These are phyloP conservation scores for Phortica magna DNA, from an alignment of 2,888 invertebrate genomes.

Conservation along the genomic window DNA sequence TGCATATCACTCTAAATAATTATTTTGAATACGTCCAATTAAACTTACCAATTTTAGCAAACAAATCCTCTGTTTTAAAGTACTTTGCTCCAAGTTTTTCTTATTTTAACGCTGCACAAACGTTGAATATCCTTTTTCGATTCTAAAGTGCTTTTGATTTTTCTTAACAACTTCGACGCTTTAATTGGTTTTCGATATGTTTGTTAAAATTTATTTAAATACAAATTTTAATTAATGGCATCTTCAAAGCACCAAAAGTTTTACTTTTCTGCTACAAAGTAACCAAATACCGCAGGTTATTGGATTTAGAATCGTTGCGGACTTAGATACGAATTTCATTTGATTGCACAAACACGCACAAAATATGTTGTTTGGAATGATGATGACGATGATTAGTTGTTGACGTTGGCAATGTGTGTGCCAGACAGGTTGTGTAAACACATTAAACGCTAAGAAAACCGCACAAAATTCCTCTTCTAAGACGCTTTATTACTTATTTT, in stretches of 20 bases:
- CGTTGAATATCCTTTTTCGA: constrained; percentile 42
- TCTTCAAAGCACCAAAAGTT: constrained; percentile 55
- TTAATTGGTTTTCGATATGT: constrained; percentile 60
- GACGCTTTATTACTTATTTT: constrained; percentile 2
- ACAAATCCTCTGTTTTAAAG: too few species aligned
- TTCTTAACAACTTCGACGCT: constrained; percentile 41
- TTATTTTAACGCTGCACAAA: constrained; percentile 35
- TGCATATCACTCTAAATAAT: too few species aligned
- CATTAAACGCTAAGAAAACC: background rate
- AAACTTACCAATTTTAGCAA: too few species aligned
- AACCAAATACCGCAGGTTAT: constrained; percentile 55
- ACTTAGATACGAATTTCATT: constrained; percentile 10
- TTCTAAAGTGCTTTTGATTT: constrained; percentile 46
- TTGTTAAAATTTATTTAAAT: constrained; percentile 42
- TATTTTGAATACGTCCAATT: too few species aligned
- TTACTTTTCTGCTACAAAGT: constrained; percentile 36
- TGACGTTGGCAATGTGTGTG: background rate
- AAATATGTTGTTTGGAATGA: background rate
- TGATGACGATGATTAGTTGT: background rate
- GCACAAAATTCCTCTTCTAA: background rate
- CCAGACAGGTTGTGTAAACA: background rate
- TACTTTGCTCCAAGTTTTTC: constrained; percentile 18
- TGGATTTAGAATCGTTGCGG: constrained; percentile 9
- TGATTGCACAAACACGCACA: constrained; percentile 29
- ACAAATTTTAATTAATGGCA: constrained; percentile 39